Conservation (phyloP, 2,113 vertebrate genomes). For the Sylvietta virens region DNA sequence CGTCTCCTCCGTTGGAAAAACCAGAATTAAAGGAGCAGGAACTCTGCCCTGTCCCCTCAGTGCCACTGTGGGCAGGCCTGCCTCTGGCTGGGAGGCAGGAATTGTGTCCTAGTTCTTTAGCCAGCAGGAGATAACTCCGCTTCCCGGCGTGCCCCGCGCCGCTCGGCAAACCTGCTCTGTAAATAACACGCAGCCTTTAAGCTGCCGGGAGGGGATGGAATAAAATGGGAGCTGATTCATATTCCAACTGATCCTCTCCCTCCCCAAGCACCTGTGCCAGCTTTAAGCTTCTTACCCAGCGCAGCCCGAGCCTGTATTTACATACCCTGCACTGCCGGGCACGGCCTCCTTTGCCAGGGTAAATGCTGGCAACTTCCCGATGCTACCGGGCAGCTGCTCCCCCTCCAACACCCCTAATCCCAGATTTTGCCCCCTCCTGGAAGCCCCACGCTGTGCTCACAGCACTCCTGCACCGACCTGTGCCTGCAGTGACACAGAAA, state of each 20-base stretch:
- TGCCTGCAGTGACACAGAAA: rapidly evolving
- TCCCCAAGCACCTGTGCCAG: background rate
- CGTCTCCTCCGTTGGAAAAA: background rate
- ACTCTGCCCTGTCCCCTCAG: background rate
- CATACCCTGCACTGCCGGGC: background rate
- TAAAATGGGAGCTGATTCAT: conserved; percentile 25
- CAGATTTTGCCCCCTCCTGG: background rate
- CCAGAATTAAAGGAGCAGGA: background rate
- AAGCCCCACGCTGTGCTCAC: background rate
- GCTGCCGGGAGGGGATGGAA: background rate
- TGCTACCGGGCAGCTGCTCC: background rate
- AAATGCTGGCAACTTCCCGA: background rate
- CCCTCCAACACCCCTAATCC: background rate
- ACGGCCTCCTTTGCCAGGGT: background rate
- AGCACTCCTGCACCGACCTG: rapidly evolving
- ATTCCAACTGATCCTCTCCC: background rate
- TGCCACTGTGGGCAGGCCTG: background rate
- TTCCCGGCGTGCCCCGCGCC: background rate
- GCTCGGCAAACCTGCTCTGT: conserved; percentile 19
- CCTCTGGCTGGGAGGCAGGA: background rate
- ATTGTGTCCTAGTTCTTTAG: background rate
- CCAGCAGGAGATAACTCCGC: background rate
- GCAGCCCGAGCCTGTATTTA: background rate
- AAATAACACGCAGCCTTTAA: conserved; percentile 1
- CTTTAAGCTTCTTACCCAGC: background rate